These are phyloP conservation scores for Diplosoma virens DNA, from an alignment of 23 tunicate genomes.

Conservation along the genomic window DNA sequence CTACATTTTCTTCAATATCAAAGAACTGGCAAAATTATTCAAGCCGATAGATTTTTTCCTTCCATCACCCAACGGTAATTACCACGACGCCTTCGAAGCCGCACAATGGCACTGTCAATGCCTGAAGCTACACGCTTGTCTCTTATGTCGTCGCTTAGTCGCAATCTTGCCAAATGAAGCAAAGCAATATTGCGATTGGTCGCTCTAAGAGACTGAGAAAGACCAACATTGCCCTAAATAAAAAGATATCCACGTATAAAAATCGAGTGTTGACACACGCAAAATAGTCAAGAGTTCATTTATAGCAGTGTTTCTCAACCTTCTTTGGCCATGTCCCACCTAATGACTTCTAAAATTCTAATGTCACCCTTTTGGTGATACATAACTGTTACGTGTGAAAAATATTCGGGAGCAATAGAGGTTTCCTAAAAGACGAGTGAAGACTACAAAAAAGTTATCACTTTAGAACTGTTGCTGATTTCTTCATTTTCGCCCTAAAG, in stretches of 20 bases:
- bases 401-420: too few relatives aligned
- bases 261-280: too few relatives aligned
- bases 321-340: too few relatives aligned
- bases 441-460: too few relatives aligned
- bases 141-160: conserved; percentile 70
- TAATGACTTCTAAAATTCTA: too few relatives aligned
- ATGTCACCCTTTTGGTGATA: too few relatives aligned
- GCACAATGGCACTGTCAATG: conserved; percentile 92
- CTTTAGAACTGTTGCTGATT: too few relatives aligned
- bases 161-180: conserved; percentile 65
- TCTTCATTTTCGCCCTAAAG: too few relatives aligned
- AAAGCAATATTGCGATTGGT: conserved; percentile 77
- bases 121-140: conserved; percentile 85
- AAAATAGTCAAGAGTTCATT: too few relatives aligned
- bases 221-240: conserved; percentile 66
- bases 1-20: not conserved
- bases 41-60: conserved; percentile 47
- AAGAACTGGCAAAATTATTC: not conserved
- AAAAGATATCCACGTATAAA: not conserved
- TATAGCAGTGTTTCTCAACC: too few relatives aligned
- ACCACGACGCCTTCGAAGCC: conserved; percentile 72
- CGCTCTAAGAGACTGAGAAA: conserved; percentile 67
- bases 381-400: too few relatives aligned
- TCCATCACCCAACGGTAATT: conserved; percentile 98
- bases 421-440: too few relatives aligned